phyloP scores from a whole-genome alignment of 2,113 vertebrate genomes.

The Zosterops hypoxanthus region DNA sequence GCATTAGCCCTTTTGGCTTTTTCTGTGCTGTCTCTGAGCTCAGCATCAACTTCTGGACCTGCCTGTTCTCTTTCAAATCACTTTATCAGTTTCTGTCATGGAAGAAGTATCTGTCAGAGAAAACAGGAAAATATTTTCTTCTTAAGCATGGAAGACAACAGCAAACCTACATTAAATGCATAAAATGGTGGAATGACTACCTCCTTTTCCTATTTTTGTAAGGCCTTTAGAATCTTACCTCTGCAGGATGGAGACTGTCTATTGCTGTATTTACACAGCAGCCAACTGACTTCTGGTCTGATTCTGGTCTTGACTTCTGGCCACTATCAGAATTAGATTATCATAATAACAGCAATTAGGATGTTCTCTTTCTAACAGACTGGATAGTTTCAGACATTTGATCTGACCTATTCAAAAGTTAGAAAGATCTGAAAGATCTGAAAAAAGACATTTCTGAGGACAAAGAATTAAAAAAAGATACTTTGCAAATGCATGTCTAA shows the following conservation, averaged over 20 bases:
- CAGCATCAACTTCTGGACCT: not conserved
- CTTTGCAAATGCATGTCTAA: not conserved
- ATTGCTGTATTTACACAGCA: not conserved
- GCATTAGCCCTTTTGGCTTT: not conserved
- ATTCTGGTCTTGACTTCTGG: slow-evolving; percentile 9
- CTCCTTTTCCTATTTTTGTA: not conserved
- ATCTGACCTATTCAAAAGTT: slow-evolving; percentile 4
- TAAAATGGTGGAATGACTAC: not conserved
- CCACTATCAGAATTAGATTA: slow-evolving; percentile 19
- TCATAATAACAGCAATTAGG: slow-evolving; percentile 4
- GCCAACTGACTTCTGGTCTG: not conserved
- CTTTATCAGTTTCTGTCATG: not conserved
- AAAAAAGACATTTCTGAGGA: not conserved
- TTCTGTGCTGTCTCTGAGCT: not conserved
- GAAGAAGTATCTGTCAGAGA: not conserved
- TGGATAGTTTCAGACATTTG: not conserved
- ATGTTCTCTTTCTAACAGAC: not conserved
- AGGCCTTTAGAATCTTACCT: not conserved
- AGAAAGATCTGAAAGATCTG: not conserved
- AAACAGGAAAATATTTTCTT: not conserved
- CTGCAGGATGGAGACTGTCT: not conserved
- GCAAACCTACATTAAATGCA: not conserved
- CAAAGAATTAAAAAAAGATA: not conserved
- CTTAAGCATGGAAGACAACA: not conserved
- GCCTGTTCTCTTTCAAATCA: not conserved